Evolutionary conservation across 1,140 invertebrate species (phyloP).

Genomic region (Bombus confusus): DNA sequence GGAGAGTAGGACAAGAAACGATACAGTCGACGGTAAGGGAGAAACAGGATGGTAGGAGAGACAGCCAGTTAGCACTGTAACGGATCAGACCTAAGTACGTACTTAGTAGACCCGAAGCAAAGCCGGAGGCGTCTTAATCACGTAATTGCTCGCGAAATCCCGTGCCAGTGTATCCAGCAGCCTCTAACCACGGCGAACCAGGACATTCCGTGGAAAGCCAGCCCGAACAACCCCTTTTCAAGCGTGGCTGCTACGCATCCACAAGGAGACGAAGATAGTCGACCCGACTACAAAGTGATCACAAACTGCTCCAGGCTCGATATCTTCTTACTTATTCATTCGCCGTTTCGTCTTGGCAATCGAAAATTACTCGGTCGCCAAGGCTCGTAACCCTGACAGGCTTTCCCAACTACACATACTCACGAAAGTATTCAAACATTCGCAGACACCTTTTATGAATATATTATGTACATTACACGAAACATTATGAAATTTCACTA

Average conservation of each 20-base stretch:
- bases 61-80: slow-evolving; percentile 74
- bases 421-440: neutral
- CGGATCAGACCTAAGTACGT: slow-evolving; percentile 81
- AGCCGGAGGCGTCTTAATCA: slow-evolving; percentile 82
- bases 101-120: slow-evolving; percentile 78
- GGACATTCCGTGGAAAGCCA: slow-evolving; percentile 22
- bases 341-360: slow-evolving; percentile 75
- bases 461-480: neutral
- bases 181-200: neutral
- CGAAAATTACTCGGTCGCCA: slow-evolving; percentile 71
- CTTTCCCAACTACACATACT: neutral
- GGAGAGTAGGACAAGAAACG: neutral
- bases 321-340: slow-evolving; percentile 82
- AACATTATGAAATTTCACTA: too few species aligned
- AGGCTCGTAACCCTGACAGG: neutral
- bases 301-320: slow-evolving; percentile 80
- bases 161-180: slow-evolving; percentile 64
- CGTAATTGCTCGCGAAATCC: slow-evolving; percentile 82
- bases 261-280: slow-evolving; percentile 10
- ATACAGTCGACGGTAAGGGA: slow-evolving; percentile 27
- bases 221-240: slow-evolving; percentile 27
- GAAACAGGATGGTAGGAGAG: slow-evolving; percentile 33
- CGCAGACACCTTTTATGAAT: neutral
- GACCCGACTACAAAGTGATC: slow-evolving; percentile 75
- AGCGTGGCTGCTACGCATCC: slow-evolving; percentile 24